Evolutionary conservation across 2,113 vertebrate species (phyloP), one percentile per base, ranked within the genome.

Genomic region (Actenoides hombroni): DNA sequence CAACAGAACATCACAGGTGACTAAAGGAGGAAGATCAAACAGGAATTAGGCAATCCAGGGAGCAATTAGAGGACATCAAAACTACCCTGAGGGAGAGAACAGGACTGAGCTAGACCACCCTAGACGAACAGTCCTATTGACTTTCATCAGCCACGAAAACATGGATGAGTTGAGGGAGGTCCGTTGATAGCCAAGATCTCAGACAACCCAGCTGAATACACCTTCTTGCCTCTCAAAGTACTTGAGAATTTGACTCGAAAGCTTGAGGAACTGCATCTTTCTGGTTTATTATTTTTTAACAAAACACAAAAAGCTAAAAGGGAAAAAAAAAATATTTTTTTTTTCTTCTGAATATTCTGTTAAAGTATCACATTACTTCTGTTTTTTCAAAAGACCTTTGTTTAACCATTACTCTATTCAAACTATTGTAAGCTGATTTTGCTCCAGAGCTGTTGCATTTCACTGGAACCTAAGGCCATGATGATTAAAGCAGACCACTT

Each of bases 1-100:
- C 49, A 93, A 74, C 67, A 86, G 79, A 90, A 95, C 83, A 94
- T 96, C 93, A 96, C 94, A 94, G 68, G 71, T 94, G 85, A 86
- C 79, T 78, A 70, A 83, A 92, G 24, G 37, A 86, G 48, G 59
- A 92, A 83, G 90, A 92, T 92, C 92, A 93, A 70, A 88, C 42
- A 56, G 42, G n/a, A 93, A 80, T 96, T 95, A 92, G 74, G 83
- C 69, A 93, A 88, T 39, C 33, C 7, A 16, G 53, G 68, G 51
- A 83, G 79, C 54, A 95, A 95, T 90, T 94, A 93, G 76, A 94
- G 88, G 94, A 92, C 92, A 83, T 8, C 40, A 78, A 80, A 83
- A 93, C 37, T 68, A 54, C 83, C 93, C 87, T 54, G 48, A 90
- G 63, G 82, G 88, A 48, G 54, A 59, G 67, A 94, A 85, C 40